Base-by-base conservation (phyloP, 30 jellyfish, hydroid and myxozoan genomes). In the Cassiopea andromeda region DNA sequence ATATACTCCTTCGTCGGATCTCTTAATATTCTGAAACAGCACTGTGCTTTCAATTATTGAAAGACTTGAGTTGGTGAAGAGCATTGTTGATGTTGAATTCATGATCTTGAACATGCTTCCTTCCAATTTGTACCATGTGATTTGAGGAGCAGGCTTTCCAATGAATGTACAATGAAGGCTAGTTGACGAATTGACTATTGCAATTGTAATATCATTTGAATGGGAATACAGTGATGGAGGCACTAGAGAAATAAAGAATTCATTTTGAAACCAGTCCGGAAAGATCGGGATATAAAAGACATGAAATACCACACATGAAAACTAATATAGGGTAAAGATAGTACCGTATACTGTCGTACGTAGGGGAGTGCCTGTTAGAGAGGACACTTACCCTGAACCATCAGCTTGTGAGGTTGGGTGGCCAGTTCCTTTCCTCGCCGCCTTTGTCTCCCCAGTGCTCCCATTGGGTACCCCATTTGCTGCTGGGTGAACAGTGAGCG, bases 141-240 rank as follows among this genome's bases (percentile, higher is more conserved):
- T 60, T 0, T 17, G 2, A 2, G 93, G 93, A 15, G 48, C 82
- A 49, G 93, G 93, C 44, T 86, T 82, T 16, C 93, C 93, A 74
- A 71, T 50, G 44, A 86, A 68, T 8, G 66, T 54, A 60, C 93
- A 86, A 9, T 1, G 10, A 10, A 86, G 73, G 27, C 83, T 68
- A 43, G 49, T 80, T 10, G 80, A n/a, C 16, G 81, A 3, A 8
- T 27, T 17, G 5, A n/a, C 43, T 45, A 74, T 8, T 1, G 69
- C 43, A 38, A 6, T 44, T 67, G 66, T 16, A 5, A 61, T 43
- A 15, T 64, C 72, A 64, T 17, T 27, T 27, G 90, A 18, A 19
- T n/a, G 13, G 6, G 72, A n/a, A 54, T 68, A 17, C 16, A 86
- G 71, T 2, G 18, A 19, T 14, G 93, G 88, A 3, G 89, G 82